Conservation (phyloP, 2,113 vertebrate species). For the Xiphophorus couchianus region DNA sequence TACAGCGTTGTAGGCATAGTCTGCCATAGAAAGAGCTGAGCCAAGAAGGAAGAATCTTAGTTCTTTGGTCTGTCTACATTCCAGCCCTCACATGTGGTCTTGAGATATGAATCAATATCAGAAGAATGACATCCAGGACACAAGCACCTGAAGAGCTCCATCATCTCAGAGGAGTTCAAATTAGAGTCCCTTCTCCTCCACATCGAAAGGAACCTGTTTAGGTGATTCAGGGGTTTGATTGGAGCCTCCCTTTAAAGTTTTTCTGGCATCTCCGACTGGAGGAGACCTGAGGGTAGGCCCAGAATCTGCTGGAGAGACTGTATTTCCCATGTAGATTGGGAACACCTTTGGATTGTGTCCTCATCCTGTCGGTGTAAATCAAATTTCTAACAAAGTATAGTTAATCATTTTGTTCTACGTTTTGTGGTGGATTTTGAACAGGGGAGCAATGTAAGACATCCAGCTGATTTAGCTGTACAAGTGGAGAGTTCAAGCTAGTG, state of each 20-base stretch:
- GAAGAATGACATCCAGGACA: not conserved
- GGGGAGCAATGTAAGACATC: conserved; percentile 32
- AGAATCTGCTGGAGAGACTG: not conserved
- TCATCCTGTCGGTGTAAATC: not conserved
- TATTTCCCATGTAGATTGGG: not conserved
- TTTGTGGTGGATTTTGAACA: conserved; percentile 18
- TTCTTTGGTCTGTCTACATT: not conserved
- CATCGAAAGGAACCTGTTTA: not conserved
- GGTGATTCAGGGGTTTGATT: not conserved
- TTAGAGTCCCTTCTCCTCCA: not conserved
- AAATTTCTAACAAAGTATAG: conserved; percentile 17
- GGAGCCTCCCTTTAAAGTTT: too few relatives aligned
- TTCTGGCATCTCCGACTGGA: not conserved
- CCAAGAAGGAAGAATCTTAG: not conserved
- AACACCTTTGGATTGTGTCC: not conserved
- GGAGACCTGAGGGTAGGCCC: not conserved
- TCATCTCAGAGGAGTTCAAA: not conserved
- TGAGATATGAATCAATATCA: not conserved
- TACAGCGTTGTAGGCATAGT: not conserved
- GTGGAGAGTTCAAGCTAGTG: conserved; percentile 9
- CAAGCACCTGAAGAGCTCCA: not conserved
- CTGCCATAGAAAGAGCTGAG: not conserved
- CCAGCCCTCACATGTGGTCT: not conserved
- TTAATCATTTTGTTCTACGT: conserved; percentile 28
- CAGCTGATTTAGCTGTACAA: conserved; percentile 3